phyloP scores from a whole-genome alignment of 2,888 invertebrate species.

The Smittia sp. region DNA sequence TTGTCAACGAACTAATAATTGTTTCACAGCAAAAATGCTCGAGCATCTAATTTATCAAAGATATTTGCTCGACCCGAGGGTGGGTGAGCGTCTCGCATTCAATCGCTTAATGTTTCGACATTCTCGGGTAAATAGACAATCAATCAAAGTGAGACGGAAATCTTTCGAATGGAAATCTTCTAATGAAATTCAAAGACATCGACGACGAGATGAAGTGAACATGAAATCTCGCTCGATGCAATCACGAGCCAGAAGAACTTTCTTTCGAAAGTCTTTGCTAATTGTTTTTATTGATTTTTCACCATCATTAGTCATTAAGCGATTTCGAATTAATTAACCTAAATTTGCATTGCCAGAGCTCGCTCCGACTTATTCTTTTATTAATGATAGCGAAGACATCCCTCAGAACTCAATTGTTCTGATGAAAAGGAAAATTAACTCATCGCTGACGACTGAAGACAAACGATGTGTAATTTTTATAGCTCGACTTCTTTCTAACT shows the following conservation, averaged over 20 bases:
- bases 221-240: too few relatives aligned
- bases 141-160: constrained; percentile 18
- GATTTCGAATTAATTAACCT: constrained; percentile 38
- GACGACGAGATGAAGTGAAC: not conserved
- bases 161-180: constrained; percentile 13
- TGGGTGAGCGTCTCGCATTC: not conserved
- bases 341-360: constrained; percentile 38
- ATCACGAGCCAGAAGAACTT: not conserved
- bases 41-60: constrained; percentile 15
- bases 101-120: constrained; percentile 21
- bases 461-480: constrained; percentile 42
- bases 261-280: not conserved
- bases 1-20: constrained; percentile 28
- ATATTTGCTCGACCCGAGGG: not conserved
- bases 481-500: not conserved
- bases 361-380: not conserved
- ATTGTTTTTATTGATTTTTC: constrained; percentile 40
- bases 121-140: constrained; percentile 22
- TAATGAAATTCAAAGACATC: constrained; percentile 20
- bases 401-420: constrained; percentile 30
- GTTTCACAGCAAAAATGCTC: not conserved
- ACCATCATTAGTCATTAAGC: constrained; percentile 38
- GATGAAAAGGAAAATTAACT: constrained; percentile 41
- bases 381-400: constrained; percentile 36
- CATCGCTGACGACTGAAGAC: constrained; percentile 40